These are phyloP conservation scores for Gnathochromis pfefferi DNA, from an alignment of 2,113 vertebrate species.

Conservation along the genomic window DNA sequence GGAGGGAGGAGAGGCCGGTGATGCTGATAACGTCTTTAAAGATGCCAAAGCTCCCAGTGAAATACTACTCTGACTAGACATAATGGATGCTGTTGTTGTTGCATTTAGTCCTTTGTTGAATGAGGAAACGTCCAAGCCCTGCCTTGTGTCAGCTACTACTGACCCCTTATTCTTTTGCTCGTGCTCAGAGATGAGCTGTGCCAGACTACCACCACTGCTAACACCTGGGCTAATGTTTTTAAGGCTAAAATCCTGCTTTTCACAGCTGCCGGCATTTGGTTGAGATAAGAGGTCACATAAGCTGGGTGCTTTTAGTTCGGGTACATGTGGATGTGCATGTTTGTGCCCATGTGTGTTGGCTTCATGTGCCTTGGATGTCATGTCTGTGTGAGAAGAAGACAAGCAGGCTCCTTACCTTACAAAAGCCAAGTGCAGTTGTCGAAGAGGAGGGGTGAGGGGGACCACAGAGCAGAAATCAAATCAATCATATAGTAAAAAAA, in stretches of 20 bases:
- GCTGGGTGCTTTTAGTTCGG: conserved; percentile 24
- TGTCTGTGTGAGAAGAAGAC: conserved; percentile 53
- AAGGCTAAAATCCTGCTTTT: background rate
- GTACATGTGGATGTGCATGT: conserved; percentile 7
- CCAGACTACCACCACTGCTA: conserved; percentile 26
- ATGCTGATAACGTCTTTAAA: conserved; percentile 6
- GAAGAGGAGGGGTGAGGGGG: conserved; percentile 6
- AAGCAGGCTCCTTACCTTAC: conserved; percentile 99
- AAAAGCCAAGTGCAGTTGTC: conserved; percentile 82
- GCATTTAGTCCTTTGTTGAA: background rate
- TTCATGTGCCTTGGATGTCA: conserved; percentile 29
- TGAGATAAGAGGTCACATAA: conserved; percentile 53
- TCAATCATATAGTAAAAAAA: background rate
- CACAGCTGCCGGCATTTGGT: background rate
- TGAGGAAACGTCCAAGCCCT: background rate
- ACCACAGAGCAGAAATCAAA: conserved; percentile 26
- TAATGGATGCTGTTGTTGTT: background rate
- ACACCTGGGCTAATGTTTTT: background rate
- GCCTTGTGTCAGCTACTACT: background rate
- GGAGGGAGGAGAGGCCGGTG: conserved; percentile 1
- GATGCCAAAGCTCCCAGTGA: conserved; percentile 42
- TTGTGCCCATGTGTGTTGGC: background rate
- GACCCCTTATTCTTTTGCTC: conserved; percentile 26
- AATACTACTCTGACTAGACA: conserved; percentile 6
- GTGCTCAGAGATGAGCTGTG: conserved; percentile 61